phyloP scores from a whole-genome alignment of 2,888 invertebrate species.

The Candidula unifasciata region DNA sequence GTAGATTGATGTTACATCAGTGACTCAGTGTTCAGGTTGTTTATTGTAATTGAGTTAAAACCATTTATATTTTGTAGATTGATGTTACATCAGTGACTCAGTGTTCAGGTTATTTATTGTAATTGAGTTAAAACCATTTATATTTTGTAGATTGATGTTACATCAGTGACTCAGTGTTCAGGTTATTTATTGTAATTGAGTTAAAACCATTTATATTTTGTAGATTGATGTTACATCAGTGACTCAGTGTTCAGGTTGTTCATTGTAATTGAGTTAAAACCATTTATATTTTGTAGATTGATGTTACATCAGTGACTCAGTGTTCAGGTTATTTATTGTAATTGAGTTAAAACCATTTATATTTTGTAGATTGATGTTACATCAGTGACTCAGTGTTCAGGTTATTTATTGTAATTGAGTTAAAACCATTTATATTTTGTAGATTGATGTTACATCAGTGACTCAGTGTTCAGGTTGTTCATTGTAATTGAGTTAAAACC shows the following conservation, averaged over 20 bases:
- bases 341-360: no score
- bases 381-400: slow-evolving; percentile 4
- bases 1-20: no score
- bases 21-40: slow-evolving; percentile 33
- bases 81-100: neutral
- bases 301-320: neutral
- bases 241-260: slow-evolving; percentile 33
- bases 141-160: no score
- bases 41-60: neutral
- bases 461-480: slow-evolving; percentile 37
- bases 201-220: no score
- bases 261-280: neutral
- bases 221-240: no score
- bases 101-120: slow-evolving; percentile 39
- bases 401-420: slow-evolving; percentile 9
- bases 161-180: neutral
- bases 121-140: neutral
- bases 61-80: no score
- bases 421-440: no score
- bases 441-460: no score
- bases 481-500: neutral
- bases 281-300: no score
- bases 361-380: no score
- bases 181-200: slow-evolving; percentile 20
- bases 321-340: slow-evolving; percentile 40